Percentiles rank a stretch among this genome's conserved stretches.
Conservation (phyloP, 2,113 vertebrate genomes). For the Pogona vitticeps region DNA sequence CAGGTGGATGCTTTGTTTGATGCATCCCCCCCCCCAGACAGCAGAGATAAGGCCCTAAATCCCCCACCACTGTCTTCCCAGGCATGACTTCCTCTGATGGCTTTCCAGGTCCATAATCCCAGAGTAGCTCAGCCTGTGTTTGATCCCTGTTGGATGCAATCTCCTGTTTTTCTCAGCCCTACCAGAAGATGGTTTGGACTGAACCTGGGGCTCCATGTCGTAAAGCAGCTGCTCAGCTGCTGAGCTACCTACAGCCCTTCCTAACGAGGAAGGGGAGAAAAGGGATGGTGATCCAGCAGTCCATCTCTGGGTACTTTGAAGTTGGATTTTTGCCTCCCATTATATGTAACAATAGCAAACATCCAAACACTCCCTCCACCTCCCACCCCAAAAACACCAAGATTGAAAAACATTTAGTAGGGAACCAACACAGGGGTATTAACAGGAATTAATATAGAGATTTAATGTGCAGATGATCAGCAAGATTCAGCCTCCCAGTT, state of each 20-base stretch:
- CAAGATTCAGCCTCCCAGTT: too few species aligned
- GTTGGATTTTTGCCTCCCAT: neutral
- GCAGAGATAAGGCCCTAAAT: slow-evolving; percentile 66
- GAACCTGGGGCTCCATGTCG: neutral
- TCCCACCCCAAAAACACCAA: too few species aligned
- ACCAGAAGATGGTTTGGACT: neutral
- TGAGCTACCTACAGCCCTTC: neutral
- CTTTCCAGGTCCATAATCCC: slow-evolving; percentile 73
- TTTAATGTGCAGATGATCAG: too few species aligned
- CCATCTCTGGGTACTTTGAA: neutral
- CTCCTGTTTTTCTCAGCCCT: slow-evolving; percentile 45
- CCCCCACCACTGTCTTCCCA: slow-evolving; percentile 69
- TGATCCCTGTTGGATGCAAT: slow-evolving; percentile 57
- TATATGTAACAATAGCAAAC: too few species aligned
- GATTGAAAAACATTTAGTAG: too few species aligned
- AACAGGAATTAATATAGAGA: too few species aligned
- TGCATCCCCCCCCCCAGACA: slow-evolving; percentile 44
- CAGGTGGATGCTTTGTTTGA: slow-evolving; percentile 45
- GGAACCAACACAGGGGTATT: too few species aligned
- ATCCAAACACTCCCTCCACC: too few species aligned
- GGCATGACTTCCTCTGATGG: slow-evolving; percentile 71
- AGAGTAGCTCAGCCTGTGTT: slow-evolving; percentile 54
- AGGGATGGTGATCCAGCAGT: neutral
- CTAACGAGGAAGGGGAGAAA: too few species aligned
- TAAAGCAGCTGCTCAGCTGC: neutral